Evolutionary conservation across 1,140 invertebrate species (phyloP).

Genomic region (Tyrophagus putrescentiae): DNA sequence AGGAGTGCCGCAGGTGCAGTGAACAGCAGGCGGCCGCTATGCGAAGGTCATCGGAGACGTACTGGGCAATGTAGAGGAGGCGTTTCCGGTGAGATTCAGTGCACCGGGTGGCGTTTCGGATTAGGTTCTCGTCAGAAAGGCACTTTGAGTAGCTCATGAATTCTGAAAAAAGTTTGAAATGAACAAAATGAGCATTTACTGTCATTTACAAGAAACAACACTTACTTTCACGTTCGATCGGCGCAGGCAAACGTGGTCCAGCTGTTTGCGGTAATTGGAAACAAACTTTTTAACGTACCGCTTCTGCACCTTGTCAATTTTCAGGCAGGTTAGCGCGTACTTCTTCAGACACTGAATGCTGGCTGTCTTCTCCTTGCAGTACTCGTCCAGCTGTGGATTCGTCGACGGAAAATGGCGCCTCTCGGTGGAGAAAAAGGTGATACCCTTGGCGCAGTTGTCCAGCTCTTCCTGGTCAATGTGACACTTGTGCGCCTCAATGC

Average conservation of each 20-base stretch:
- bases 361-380: conserved; percentile 2
- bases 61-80: conserved; percentile 11
- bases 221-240: conserved; percentile 2
- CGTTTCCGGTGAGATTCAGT: not conserved
- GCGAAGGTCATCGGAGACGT: not conserved
- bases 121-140: not conserved
- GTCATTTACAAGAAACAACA: not conserved
- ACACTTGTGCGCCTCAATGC: conserved; percentile 7
- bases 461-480: not conserved
- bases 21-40: conserved; percentile 7
- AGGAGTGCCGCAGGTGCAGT: not conserved
- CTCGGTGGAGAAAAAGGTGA: conserved; percentile 10
- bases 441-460: not conserved
- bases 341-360: conserved; percentile 2
- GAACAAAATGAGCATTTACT: not conserved
- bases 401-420: not conserved
- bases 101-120: not conserved
- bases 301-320: not conserved
- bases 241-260: conserved; percentile 1
- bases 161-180: not conserved
- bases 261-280: conserved; percentile 1
- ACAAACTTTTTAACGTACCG: conserved; percentile 12
- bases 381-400: not conserved
- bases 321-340: not conserved
- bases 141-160: conserved; percentile 1